A percentile compares a stretch with the other conserved stretches of the same genome.
phyloP scores from a whole-genome alignment of 1,140 invertebrate species.

The Drosophila pallidifrons region DNA sequence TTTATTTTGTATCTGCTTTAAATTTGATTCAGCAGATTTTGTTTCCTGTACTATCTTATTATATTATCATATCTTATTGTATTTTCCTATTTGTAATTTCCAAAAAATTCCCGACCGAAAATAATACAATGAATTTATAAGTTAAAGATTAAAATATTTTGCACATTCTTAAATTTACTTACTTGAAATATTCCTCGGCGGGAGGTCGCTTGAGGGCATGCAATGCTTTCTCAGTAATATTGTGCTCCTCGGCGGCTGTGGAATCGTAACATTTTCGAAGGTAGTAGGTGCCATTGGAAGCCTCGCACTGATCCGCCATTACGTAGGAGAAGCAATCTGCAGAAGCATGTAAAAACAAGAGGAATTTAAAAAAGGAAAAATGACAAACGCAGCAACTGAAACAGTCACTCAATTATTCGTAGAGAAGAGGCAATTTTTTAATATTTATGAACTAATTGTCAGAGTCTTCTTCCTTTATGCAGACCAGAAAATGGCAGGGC shows the following conservation, averaged over 20 bases:
- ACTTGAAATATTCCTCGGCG: constrained; percentile 95
- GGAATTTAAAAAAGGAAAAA: background rate
- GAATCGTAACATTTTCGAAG: constrained; percentile 87
- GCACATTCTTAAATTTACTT: constrained; percentile 70
- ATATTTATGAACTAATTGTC: constrained; percentile 79
- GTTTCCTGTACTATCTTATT: too few relatives aligned
- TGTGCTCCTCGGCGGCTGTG: constrained; percentile 85
- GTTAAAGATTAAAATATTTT: background rate
- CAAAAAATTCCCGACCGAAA: too few relatives aligned
- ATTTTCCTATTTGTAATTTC: too few relatives aligned
- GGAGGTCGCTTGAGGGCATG: constrained; percentile 88
- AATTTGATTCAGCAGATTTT: too few relatives aligned
- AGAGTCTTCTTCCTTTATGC: background rate
- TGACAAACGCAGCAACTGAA: constrained; percentile 11
- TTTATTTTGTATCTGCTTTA: too few relatives aligned
- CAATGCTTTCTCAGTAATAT: constrained; percentile 86
- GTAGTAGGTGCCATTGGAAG: constrained; percentile 89
- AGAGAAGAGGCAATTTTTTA: constrained; percentile 58
- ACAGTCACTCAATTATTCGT: constrained; percentile 67
- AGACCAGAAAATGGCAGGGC: constrained; percentile 29
- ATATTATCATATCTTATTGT: too few relatives aligned
- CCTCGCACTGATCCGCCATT: constrained; percentile 86
- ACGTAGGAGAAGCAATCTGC: constrained; percentile 89
- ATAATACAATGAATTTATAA: too few relatives aligned
- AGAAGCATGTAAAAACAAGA: constrained; percentile 50